Conservation (phyloP, 2,888 invertebrate genomes). For the Zhengitettix transpicula region DNA sequence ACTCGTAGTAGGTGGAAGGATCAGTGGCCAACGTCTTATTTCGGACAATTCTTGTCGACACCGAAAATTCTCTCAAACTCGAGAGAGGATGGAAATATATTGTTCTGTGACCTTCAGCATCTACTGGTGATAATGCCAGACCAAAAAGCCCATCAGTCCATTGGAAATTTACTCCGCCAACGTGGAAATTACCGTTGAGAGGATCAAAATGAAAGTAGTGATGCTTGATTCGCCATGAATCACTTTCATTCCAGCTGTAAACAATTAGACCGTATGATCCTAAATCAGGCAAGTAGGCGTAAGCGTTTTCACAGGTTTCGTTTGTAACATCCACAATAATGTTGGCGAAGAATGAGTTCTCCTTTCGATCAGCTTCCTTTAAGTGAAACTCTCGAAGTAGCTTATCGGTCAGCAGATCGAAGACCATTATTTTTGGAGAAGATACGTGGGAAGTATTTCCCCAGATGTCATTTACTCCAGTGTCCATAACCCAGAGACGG, state of each 20-base stretch:
- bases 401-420: constrained; percentile 58
- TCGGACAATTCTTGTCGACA: constrained; percentile 48
- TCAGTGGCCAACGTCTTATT: constrained; percentile 45
- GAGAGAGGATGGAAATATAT: constrained; percentile 66
- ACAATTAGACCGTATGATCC: constrained; percentile 58
- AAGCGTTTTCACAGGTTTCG: constrained; percentile 54
- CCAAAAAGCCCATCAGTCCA: constrained; percentile 70
- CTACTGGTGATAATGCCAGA: constrained; percentile 46
- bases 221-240: constrained; percentile 63
- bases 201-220: constrained; percentile 51
- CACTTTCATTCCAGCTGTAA: constrained; percentile 53
- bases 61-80: constrained; percentile 58
- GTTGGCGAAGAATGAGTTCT: constrained; percentile 66
- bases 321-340: constrained; percentile 55
- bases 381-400: constrained; percentile 42
- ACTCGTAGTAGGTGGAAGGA: constrained; percentile 19
- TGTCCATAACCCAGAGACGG: constrained; percentile 64
- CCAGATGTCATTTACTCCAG: constrained; percentile 57
- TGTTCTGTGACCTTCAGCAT: constrained; percentile 46
- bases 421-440: constrained; percentile 49
- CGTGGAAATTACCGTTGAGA: constrained; percentile 49
- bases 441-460: constrained; percentile 47
- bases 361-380: constrained; percentile 47
- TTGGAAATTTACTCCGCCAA: constrained; percentile 49
- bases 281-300: constrained; percentile 57